Conservation (phyloP, 35 echinoderm and acorn worm genomes). For the Lytechinus variegatus region DNA sequence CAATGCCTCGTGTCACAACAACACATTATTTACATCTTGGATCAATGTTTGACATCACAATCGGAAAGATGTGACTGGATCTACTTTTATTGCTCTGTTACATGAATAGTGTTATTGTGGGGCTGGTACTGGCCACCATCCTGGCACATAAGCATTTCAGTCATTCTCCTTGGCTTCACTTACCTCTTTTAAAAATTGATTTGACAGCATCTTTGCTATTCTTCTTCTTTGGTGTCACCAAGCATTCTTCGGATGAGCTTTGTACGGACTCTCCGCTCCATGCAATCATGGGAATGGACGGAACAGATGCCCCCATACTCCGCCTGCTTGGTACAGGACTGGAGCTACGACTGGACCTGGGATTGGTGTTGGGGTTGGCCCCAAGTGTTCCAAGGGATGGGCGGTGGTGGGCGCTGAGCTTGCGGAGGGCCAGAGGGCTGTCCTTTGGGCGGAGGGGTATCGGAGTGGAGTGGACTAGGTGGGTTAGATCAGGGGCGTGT, state of each 20-base stretch:
- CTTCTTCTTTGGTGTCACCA: conserved; percentile 28
- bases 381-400: background rate
- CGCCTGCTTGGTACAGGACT: background rate
- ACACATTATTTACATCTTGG: no score
- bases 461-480: conserved; percentile 10
- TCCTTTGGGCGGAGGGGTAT: conserved; percentile 17
- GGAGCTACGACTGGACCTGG: background rate
- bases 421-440: conserved; percentile 32
- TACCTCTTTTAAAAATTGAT: conserved; percentile 27
- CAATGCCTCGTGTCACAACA: no score
- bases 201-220: background rate
- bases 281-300: conserved; percentile 17
- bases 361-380: conserved; percentile 10
- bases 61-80: no score
- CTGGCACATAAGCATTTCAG: no score
- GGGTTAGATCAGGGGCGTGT: background rate
- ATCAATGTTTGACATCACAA: no score
- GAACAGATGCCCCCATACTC: background rate
- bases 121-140: no score
- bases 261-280: background rate
- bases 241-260: conserved; percentile 21
- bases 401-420: background rate
- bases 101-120: no score
- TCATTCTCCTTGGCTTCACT: background rate
- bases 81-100: no score